Evolutionary conservation across 2,888 invertebrate species (phyloP).

Genomic region (Timema cristinae): DNA sequence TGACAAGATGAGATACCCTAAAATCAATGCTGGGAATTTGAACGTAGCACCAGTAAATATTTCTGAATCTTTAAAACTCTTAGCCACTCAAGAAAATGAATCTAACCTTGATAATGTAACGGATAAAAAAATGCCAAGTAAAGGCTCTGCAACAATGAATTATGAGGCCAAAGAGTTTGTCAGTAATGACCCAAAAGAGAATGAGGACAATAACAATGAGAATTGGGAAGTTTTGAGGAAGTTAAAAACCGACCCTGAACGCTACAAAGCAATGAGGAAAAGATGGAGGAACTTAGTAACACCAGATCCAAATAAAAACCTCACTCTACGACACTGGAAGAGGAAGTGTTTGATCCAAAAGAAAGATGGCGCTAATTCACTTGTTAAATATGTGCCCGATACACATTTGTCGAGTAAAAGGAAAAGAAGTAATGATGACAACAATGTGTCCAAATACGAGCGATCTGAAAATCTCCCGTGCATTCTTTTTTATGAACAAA

Average conservation of each 20-base stretch:
- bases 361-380: not conserved
- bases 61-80: too few relatives aligned
- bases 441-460: not conserved
- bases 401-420: too few relatives aligned
- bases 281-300: constrained; percentile 25
- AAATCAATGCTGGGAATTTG: too few relatives aligned
- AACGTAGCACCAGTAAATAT: too few relatives aligned
- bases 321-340: constrained; percentile 16
- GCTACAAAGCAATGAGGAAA: constrained; percentile 24
- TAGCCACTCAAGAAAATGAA: too few relatives aligned
- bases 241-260: constrained; percentile 26
- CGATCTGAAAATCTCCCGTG: not conserved
- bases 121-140: too few relatives aligned
- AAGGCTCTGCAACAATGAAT: not conserved
- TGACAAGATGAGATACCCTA: too few relatives aligned
- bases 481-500: not conserved
- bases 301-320: constrained; percentile 27
- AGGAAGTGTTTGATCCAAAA: not conserved
- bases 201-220: constrained; percentile 26
- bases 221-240: constrained; percentile 27
- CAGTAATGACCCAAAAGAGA: constrained; percentile 20
- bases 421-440: not conserved
- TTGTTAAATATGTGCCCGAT: not conserved
- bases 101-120: too few relatives aligned
- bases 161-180: constrained; percentile 10